Conservation (phyloP, 2,888 invertebrate species). For the Agrenia bidenticulata region DNA sequence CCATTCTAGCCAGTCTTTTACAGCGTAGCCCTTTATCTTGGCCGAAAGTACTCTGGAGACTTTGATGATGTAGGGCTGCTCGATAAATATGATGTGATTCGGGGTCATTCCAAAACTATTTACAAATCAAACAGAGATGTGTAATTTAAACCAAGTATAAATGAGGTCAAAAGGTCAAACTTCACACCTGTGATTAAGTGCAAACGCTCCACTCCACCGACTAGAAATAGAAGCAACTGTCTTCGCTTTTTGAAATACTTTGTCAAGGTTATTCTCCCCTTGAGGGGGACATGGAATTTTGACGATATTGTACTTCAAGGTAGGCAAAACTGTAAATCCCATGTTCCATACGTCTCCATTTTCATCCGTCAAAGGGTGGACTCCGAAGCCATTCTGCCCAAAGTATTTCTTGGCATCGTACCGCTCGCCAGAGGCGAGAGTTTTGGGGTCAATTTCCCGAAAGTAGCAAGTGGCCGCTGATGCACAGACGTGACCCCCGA, state of each 20-base stretch:
- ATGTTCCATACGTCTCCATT: slow-evolving; percentile 58
- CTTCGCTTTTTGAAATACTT: slow-evolving; percentile 17
- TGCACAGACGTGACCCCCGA: slow-evolving; percentile 58
- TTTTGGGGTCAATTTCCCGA: slow-evolving; percentile 57
- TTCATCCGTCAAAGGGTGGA: slow-evolving; percentile 57
- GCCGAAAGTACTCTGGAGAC: slow-evolving; percentile 35
- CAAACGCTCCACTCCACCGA: slow-evolving; percentile 37
- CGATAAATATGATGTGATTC: slow-evolving; percentile 39
- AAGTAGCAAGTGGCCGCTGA: slow-evolving; percentile 58
- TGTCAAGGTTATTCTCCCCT: slow-evolving; percentile 35
- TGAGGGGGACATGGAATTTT: slow-evolving; percentile 51
- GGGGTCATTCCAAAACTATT: slow-evolving; percentile 39
- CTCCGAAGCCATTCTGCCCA: slow-evolving; percentile 57
- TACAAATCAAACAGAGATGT: too few species aligned
- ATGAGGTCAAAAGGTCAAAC: background rate
- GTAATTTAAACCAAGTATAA: background rate
- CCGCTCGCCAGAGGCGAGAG: slow-evolving; percentile 56
- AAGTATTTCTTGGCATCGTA: slow-evolving; percentile 52
- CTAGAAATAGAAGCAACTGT: slow-evolving; percentile 42
- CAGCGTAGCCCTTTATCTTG: slow-evolving; percentile 32
- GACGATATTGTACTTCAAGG: slow-evolving; percentile 55
- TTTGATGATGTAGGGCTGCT: slow-evolving; percentile 37
- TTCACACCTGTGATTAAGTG: slow-evolving; percentile 32
- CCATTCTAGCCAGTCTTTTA: slow-evolving; percentile 40
- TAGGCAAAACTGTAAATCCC: slow-evolving; percentile 39